Evolutionary conservation across 2,113 vertebrate species (phyloP), one percentile per base, ranked within the genome.

Genomic region (Xenopus laevis): DNA sequence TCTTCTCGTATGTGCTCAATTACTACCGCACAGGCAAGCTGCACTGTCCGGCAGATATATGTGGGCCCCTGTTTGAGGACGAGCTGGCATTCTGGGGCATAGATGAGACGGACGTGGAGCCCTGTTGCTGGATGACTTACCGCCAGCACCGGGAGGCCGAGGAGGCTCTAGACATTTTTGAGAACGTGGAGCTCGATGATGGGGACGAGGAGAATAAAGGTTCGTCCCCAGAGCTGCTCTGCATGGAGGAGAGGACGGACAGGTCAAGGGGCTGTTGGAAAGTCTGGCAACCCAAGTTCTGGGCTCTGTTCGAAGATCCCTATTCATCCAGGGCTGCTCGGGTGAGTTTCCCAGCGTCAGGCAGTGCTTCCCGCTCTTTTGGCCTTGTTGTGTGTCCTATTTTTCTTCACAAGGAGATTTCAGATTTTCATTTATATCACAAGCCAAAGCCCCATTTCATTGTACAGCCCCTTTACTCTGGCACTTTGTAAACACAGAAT

Each of bases 111-210:
- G 96, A 99, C 74, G 96, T 99, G 90, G 97, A 99, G 85, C 95
- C 97, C 1, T 99, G 97, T 79, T 99, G 97, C 90, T 99, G 97
- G 97, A 98, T 99, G 95, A 95, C 92, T 53, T 98, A 98, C 81
- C 89, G 97, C 1, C 97, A 99, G 84, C 97, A 99, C 83, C 90
- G 97, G 0, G 97, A 99, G 10, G 97, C 97, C 0, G 97, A 99
- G 59, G 97, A 98, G 84, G 97, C 96, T 20, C 88, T 99, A 52
- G 95, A 98, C 57, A 98, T 92, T 78, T 99, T 99, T 0, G 95
- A 99, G 72, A 95, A 93, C 3, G 95, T 94, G 0, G 95, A 98
- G 64, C 93, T 89, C 0, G 90, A 93, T 0, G 80, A 84, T 0
- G 87, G 87, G 3, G 86, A 86, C 72, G 83, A 85, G 7, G 83